Percentiles rank a stretch among this genome's conserved stretches.
Conservation (phyloP, 2,888 invertebrate genomes). For the Caradrina clavipalpis region DNA sequence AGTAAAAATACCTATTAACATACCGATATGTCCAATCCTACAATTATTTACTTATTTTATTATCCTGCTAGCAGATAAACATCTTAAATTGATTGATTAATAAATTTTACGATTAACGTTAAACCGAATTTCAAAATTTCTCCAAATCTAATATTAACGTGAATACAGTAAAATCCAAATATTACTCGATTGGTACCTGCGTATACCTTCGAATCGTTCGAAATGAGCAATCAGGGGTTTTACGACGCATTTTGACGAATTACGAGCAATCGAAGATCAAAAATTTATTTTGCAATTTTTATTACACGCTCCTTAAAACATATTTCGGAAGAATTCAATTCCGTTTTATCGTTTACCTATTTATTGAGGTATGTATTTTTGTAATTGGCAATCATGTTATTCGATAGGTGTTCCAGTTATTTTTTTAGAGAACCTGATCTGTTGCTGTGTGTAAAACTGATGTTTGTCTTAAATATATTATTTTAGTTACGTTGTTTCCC, state of each 20-base stretch:
- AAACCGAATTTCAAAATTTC: background rate
- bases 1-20: too few relatives aligned
- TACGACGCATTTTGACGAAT: constrained; percentile 37
- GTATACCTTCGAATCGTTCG: constrained; percentile 31
- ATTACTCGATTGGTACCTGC: constrained; percentile 21
- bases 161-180: constrained; percentile 31
- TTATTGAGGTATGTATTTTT: constrained; percentile 13
- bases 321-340: constrained; percentile 27
- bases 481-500: too few relatives aligned
- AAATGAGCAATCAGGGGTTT: constrained; percentile 42
- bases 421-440: too few relatives aligned
- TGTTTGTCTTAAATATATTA: too few relatives aligned
- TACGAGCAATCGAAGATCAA: constrained; percentile 38
- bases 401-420: too few relatives aligned
- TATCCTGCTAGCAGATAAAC: background rate
- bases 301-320: constrained; percentile 25
- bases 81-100: background rate
- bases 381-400: background rate
- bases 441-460: too few relatives aligned
- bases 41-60: background rate
- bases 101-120: constrained; percentile 13
- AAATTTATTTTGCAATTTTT: constrained; percentile 29
- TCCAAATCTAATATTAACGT: constrained; percentile 18
- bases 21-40: background rate
- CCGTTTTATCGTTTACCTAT: constrained; percentile 19